A percentile compares a stretch with the other conserved stretches of the same genome.
Evolutionary conservation across 2,888 invertebrate genomes (phyloP).

Genomic region (Lepetodrilus schrolli): DNA sequence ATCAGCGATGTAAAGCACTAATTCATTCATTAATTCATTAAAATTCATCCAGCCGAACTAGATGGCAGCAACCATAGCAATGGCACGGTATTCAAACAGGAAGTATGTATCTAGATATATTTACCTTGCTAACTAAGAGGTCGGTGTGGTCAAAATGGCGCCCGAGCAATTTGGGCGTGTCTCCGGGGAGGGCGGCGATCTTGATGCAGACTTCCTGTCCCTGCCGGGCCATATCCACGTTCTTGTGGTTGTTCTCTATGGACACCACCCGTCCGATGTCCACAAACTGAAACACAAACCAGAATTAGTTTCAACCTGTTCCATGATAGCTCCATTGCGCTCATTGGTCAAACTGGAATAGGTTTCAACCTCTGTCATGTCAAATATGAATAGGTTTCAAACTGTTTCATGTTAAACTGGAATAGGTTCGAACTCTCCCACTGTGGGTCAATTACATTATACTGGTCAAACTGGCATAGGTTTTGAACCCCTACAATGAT

Average conservation of each 20-base stretch:
- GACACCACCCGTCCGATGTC: constrained; percentile 95
- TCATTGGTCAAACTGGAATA: not conserved
- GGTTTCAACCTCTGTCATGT: not conserved
- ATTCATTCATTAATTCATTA: too few relatives aligned
- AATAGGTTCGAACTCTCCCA: too few relatives aligned
- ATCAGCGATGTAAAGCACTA: too few relatives aligned
- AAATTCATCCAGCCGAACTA: too few relatives aligned
- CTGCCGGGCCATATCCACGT: constrained; percentile 93
- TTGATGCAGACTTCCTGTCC: constrained; percentile 83
- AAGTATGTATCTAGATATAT: too few relatives aligned
- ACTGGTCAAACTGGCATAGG: too few relatives aligned
- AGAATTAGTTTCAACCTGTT: not conserved
- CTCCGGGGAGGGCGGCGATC: constrained; percentile 97
- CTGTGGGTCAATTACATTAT: too few relatives aligned
- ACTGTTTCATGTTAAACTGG: too few relatives aligned
- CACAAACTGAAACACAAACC: constrained; percentile 84
- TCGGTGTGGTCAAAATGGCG: constrained; percentile 98
- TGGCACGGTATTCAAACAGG: not conserved
- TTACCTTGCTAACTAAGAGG: constrained; percentile 88
- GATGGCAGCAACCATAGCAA: too few relatives aligned
- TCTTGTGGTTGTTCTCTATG: constrained; percentile 96
- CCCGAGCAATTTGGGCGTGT: constrained; percentile 98
- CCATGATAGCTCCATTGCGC: not conserved
- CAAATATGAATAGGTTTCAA: not conserved
- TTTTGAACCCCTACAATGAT: too few relatives aligned